Evolutionary conservation across 2,797 vertebrate genomes (phyloP), one percentile per base, ranked within the genome.

Genomic region (Spheniscus humboldti): DNA sequence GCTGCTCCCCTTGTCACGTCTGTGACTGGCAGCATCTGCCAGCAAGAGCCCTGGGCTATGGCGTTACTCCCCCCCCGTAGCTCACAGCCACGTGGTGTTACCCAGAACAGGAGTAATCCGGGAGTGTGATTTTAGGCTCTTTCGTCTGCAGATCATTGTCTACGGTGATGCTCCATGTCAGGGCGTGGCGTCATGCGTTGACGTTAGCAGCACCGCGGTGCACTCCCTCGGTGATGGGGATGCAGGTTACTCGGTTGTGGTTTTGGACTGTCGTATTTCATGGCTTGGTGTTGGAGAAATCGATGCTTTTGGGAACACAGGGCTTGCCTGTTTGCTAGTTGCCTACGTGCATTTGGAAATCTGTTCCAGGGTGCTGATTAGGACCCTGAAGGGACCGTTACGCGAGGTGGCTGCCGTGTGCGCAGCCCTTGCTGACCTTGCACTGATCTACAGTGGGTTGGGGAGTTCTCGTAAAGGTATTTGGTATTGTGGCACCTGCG

Each of bases 121-220:
- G 11, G 48, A 52, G 10, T 18, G 35, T 50, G 30, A 55, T 55
- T 88, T 60, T 45, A 35, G 64, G 14, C 37, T 41, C 28, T 20
- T 72, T 73, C 35, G 2, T 28, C 30, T 79, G 50, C 48, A 63
- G 37, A 10, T 74, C 4, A 3, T 52, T 57, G 45, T 35, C 27
- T 47, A 4, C 0, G 0, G 19, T 23, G 76, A 12, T 37, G 28
- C 41, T 75, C 8, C 7, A 2, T 7, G 41, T 30, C 33, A 17
- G 28, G 74, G 13, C 43, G 12, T 2, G 4, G 31, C 1, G 0
- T 27, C 13, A 5, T 6, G 33, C 2, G 0, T 41, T 78, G 56
- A 23, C 0, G 2, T 62, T 41, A 30, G 39, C 37, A 57, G 73
- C 23, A 14, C 23, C 0, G 1, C 0, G 1, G 50, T 13, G 43